Percentiles rank a stretch among this genome's conserved stretches.
These are phyloP conservation scores for Diabrotica undecimpunctata DNA, from an alignment of 1,140 invertebrate species.

Conservation along the genomic window DNA sequence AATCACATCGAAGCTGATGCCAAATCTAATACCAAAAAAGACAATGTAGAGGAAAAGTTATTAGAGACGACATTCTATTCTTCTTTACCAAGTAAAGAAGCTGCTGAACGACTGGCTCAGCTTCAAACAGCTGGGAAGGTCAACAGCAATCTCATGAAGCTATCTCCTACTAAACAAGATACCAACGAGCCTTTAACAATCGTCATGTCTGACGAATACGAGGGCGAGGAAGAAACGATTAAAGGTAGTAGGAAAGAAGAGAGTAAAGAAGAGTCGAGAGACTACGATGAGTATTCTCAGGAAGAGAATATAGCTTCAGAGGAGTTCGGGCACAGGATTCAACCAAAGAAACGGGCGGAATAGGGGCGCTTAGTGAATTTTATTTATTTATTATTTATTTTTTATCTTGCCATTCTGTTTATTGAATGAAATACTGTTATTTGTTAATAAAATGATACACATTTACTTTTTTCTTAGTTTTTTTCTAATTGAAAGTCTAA, in stretches of 20 bases:
- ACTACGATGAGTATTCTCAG: slow-evolving; percentile 37
- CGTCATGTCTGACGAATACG: slow-evolving; percentile 43
- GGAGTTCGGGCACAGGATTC: slow-evolving; percentile 23
- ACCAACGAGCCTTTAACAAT: slow-evolving; percentile 1
- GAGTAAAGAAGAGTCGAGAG: slow-evolving; percentile 21
- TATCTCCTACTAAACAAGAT: background rate
- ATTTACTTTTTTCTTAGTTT: too few relatives aligned
- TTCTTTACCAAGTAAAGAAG: slow-evolving; percentile 51
- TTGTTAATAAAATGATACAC: slow-evolving; percentile 6
- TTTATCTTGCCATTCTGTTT: slow-evolving; percentile 16
- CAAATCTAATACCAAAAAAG: slow-evolving; percentile 17
- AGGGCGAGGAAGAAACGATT: slow-evolving; percentile 5
- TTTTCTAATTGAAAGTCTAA: background rate
- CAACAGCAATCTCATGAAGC: slow-evolving; percentile 36
- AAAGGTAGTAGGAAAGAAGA: slow-evolving; percentile 28
- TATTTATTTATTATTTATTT: slow-evolving; percentile 25
- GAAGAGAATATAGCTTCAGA: slow-evolving; percentile 15
- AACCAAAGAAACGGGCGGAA: slow-evolving; percentile 20
- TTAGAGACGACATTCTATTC: slow-evolving; percentile 42
- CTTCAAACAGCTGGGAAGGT: slow-evolving; percentile 53
- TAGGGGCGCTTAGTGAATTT: background rate
- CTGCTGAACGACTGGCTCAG: slow-evolving; percentile 52
- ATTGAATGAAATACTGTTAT: slow-evolving; percentile 6
- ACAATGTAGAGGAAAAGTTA: slow-evolving; percentile 3
- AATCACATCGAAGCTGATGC: slow-evolving; percentile 34